These are phyloP conservation scores for Yoshiicerus persimilis DNA, from an alignment of 1,140 invertebrate species.

Conservation along the genomic window DNA sequence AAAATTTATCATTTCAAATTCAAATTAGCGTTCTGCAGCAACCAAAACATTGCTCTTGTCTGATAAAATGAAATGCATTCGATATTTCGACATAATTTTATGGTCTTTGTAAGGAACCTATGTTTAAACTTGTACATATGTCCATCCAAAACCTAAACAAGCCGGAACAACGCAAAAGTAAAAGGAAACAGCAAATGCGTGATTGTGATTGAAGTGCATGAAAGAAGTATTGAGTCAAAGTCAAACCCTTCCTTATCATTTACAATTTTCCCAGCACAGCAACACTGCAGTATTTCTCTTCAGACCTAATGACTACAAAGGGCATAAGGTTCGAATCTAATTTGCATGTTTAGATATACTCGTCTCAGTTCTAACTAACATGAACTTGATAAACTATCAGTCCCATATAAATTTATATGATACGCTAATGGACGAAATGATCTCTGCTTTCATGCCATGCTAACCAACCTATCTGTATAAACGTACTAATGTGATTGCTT, in stretches of 20 bases:
- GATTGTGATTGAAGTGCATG: neutral
- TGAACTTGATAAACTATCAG: neutral
- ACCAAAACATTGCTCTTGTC: neutral
- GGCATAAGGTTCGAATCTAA: neutral
- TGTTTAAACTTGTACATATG: neutral
- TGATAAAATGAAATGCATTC: neutral
- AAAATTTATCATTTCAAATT: neutral
- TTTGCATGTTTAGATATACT: neutral
- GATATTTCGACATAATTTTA: neutral
- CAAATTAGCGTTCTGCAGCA: neutral
- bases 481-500: neutral
- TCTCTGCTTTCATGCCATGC: neutral
- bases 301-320: conserved; percentile 8
- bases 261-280: neutral
- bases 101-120: neutral
- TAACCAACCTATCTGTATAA: neutral
- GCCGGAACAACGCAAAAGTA: neutral
- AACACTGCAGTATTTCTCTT: neutral
- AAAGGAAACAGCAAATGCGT: neutral
- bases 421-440: neutral
- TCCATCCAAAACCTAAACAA: neutral
- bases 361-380: neutral
- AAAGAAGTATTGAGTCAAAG: neutral
- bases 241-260: neutral
- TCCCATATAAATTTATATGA: too few species aligned